phyloP scores from a whole-genome alignment of 1,140 invertebrate genomes.

The Dendroctonus valens region DNA sequence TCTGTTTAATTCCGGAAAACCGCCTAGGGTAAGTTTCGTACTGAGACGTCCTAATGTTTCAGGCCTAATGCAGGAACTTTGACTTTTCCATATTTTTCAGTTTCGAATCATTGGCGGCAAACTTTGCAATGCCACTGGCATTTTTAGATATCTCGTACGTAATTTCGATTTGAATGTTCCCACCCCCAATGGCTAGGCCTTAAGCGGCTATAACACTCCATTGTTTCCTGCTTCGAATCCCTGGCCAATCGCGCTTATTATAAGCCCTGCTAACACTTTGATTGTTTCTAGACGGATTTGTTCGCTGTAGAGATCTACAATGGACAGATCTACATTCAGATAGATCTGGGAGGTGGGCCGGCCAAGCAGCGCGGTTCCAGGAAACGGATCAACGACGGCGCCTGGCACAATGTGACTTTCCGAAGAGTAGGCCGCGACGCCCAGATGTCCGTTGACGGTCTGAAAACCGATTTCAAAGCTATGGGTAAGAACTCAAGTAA shows the following conservation, averaged over 20 bases:
- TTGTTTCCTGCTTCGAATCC: too few species aligned
- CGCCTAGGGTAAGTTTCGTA: conserved; percentile 63
- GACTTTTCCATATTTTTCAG: conserved; percentile 15
- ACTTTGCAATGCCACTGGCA: conserved; percentile 21
- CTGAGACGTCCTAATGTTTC: too few species aligned
- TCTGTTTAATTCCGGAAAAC: conserved; percentile 84
- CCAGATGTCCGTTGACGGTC: conserved; percentile 85
- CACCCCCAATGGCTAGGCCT: too few species aligned
- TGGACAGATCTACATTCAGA: conserved; percentile 87
- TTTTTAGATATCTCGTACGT: conserved; percentile 22
- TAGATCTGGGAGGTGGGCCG: conserved; percentile 89
- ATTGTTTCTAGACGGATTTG: conserved; percentile 69
- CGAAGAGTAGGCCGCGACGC: conserved; percentile 77
- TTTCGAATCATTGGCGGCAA: conserved; percentile 23
- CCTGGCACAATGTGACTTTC: conserved; percentile 87
- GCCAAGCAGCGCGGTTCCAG: conserved; percentile 81
- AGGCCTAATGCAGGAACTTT: not conserved
- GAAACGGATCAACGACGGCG: conserved; percentile 81
- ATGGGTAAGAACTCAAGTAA: conserved; percentile 59
- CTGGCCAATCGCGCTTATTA: too few species aligned
- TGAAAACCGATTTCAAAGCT: conserved; percentile 85
- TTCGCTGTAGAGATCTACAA: conserved; percentile 93
- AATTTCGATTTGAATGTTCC: conserved; percentile 1
- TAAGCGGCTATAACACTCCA: too few species aligned
- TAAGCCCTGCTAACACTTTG: not conserved